Conservation (phyloP, 2,797 vertebrate genomes). For the Epinephelus awoara region DNA sequence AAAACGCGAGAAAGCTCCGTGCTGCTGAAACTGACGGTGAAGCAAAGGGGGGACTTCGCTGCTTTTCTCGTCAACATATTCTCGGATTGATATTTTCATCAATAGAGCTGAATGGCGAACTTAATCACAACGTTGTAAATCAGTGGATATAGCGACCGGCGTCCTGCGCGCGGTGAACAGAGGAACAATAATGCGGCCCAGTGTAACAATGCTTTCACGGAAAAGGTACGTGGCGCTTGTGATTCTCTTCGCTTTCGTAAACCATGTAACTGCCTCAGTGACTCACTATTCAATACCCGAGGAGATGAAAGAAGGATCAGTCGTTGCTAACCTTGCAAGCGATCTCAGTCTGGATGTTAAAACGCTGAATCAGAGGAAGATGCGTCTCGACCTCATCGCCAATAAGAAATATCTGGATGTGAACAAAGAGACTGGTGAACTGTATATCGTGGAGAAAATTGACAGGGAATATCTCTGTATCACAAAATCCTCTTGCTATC, state of each 20-base stretch:
- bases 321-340: constrained; percentile 80
- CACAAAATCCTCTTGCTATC: constrained; percentile 49
- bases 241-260: no score
- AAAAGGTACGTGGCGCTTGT: no score
- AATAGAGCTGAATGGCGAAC: accelerated
- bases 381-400: constrained; percentile 75
- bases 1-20: background rate
- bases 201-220: no score
- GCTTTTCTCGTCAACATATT: no score
- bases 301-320: constrained; percentile 76
- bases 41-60: no score
- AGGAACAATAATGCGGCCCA: no score
- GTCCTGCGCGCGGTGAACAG: accelerated
- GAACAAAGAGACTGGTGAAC: constrained; percentile 74
- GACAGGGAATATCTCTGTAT: constrained; percentile 69
- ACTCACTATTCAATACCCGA: constrained; percentile 69
- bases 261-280: constrained; percentile 3
- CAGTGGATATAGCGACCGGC: no score
- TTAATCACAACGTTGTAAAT: no score
- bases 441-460: constrained; percentile 62
- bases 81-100: no score
- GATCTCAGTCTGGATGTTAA: constrained; percentile 75
- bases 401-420: constrained; percentile 71
- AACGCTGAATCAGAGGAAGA: constrained; percentile 65
- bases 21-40: background rate